Evolutionary conservation across 2,797 vertebrate species (phyloP), one percentile per base, ranked within the genome.

Genomic region (Silurus aristotelis): DNA sequence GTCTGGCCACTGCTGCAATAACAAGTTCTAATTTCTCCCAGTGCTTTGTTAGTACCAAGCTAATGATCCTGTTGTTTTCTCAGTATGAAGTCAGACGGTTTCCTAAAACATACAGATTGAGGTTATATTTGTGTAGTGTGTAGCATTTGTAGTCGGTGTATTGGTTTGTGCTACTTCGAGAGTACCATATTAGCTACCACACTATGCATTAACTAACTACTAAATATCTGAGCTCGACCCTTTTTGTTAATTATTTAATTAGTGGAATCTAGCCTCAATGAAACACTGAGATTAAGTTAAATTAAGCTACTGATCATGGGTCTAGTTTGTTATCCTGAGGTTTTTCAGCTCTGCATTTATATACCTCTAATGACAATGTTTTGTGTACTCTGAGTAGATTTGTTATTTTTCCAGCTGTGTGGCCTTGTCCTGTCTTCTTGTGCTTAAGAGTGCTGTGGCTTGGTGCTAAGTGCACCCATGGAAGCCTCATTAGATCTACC

Each of bases 381-480:
- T 79, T 17, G 55, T 2, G 2, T 82, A 48, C 55, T 66, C 48
- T 8, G 14, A 10, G 52, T 56, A 67, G 38, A 20, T 64, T 25
- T 38, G 48, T 76, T 9, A 52, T 77, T 48, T 56, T 52, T 66
- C 1, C 31, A 67, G 56, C 48, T 68, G 19, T 58, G 20, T 67
- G 68, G 22, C 20, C 20, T 19, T 83, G 79, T 61, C 13, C 70
- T 66, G 78, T 56, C 55, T 70, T 84, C 25, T 43, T 70, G 61
- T 89, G 19, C 63, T 77, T 79, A 84, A 82, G 75, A 86, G 80
- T 71, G 72, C 27, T 84, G 79, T 79, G 89, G 61, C 61, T 71
- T 71, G 20, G 83, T 61, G 80, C 83, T 89, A 87, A 86, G 84
- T 87, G 86, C 81, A 79, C 72, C 52, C 67, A 72, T 38, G 83